Base-by-base conservation (phyloP, 2,113 vertebrate genomes). In the Malurus elegans region DNA sequence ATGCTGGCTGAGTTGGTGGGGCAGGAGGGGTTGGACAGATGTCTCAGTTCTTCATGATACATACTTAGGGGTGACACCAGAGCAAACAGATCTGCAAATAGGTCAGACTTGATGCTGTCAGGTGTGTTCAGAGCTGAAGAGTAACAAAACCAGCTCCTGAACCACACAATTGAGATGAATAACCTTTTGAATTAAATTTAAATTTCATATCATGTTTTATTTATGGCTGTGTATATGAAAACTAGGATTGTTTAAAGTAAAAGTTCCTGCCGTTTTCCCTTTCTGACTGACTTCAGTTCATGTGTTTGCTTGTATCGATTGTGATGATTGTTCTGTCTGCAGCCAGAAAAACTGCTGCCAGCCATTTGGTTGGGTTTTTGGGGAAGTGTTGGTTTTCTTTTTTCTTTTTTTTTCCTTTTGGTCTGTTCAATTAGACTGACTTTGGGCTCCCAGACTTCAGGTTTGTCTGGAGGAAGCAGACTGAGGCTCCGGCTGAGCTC, bases 291-390 rank as follows among this genome's bases (percentile, higher is more conserved):
- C 29, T 51, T 65, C 17, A n/a, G 28, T 50, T 83, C 31, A 17
- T 0, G 0, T 36, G 7, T 67, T 65, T 61, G 16, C 60, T 67
- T 5, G 0, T 48, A 32, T 20, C 2, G 6, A 25, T 71, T 69
- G 34, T 32, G 26, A 24, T 26, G 40, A 31, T 60, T 64, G 62
- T 34, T 28, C 31, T 58, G 25, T 28, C 18, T 67, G 48, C 53
- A 58, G 47, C 25, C 48, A 70, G 47, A 34, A 40, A 18, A 67
- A 25, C 24, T 54, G 10, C 42, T 38, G 32, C 47, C 90, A 90
- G 56, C 20, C 26, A 4, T 54, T 81, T 51, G 25, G 14, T 45
- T 38, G 23, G 69, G 19, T 20, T 79, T 80, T 28, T n/a, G 54
- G 21, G 47, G 34, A 64, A 29, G 15, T 4, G 3, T 7, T 88